phyloP scores from a whole-genome alignment of 2,888 invertebrate genomes.

The Noctua comes region DNA sequence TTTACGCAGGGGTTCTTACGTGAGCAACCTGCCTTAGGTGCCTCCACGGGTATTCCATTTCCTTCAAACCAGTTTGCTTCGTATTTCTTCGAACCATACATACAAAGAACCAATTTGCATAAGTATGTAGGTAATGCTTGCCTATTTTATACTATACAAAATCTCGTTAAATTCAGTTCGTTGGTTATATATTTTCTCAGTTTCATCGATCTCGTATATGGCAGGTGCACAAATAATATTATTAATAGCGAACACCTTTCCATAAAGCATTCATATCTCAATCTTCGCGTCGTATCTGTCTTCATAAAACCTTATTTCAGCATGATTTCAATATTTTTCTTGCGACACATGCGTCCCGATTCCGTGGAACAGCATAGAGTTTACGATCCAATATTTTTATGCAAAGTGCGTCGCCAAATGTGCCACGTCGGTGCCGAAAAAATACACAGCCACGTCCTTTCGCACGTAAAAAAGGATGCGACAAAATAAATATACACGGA shows the following conservation, averaged over 20 bases:
- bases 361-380: constrained; percentile 81
- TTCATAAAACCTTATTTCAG: constrained; percentile 84
- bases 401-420: constrained; percentile 90
- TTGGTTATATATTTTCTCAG: constrained; percentile 43
- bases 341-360: constrained; percentile 84
- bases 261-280: constrained; percentile 81
- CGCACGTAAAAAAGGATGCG: constrained; percentile 90
- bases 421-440: constrained; percentile 85
- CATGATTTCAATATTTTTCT: constrained; percentile 83
- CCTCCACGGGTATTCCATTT: constrained; percentile 73
- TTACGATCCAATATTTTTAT: constrained; percentile 90
- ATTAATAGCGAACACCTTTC: constrained; percentile 72
- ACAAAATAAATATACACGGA: constrained; percentile 90
- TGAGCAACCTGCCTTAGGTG: constrained; percentile 70
- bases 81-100: constrained; percentile 35
- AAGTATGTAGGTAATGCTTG: constrained; percentile 33
- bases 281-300: constrained; percentile 78
- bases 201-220: constrained; percentile 32
- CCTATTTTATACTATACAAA: constrained; percentile 30
- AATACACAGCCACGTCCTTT: constrained; percentile 87
- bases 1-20: constrained; percentile 75
- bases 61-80: constrained; percentile 59
- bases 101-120: constrained; percentile 54
- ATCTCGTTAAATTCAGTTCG: constrained; percentile 39
- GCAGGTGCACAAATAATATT: constrained; percentile 76